These are phyloP conservation scores for Micrasema minimum DNA, from an alignment of 1,140 invertebrate genomes.

Conservation along the genomic window DNA sequence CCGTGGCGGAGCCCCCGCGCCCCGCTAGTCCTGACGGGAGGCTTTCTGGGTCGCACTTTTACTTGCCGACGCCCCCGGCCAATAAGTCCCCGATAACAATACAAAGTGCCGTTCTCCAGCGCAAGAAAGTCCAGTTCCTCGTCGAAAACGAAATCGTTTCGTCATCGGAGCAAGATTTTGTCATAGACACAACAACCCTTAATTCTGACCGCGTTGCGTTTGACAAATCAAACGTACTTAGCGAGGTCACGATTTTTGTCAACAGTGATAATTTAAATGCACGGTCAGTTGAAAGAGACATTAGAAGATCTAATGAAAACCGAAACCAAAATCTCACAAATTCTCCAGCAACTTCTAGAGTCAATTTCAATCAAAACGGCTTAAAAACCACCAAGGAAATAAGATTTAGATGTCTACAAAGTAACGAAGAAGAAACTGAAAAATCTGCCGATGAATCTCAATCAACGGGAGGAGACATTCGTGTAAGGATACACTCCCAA, in stretches of 20 bases:
- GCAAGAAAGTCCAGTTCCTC: conserved; percentile 72
- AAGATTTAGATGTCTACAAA: conserved; percentile 42
- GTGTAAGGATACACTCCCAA: conserved; percentile 33
- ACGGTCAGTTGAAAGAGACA: conserved; percentile 14
- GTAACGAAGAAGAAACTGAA: conserved; percentile 34
- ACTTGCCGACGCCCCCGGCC: conserved; percentile 70
- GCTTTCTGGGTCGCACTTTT: conserved; percentile 71
- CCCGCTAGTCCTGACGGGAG: conserved; percentile 53
- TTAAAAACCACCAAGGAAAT: background rate
- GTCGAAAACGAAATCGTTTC: conserved; percentile 67
- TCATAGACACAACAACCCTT: conserved; percentile 19
- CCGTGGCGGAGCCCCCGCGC: conserved; percentile 21
- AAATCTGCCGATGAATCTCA: conserved; percentile 15
- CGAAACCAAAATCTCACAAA: conserved; percentile 49
- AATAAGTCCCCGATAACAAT: conserved; percentile 56
- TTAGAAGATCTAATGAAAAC: conserved; percentile 3
- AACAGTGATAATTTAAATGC: conserved; percentile 36
- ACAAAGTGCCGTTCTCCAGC: conserved; percentile 57
- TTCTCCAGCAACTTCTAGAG: background rate
- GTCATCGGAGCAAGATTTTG: conserved; percentile 41
- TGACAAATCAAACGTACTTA: conserved; percentile 1
- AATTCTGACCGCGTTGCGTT: background rate
- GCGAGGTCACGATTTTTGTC: conserved; percentile 16
- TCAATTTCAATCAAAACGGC: background rate
- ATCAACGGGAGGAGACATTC: conserved; percentile 24